Conservation (phyloP, 2,888 invertebrate genomes). For the Cephus pulcher region DNA sequence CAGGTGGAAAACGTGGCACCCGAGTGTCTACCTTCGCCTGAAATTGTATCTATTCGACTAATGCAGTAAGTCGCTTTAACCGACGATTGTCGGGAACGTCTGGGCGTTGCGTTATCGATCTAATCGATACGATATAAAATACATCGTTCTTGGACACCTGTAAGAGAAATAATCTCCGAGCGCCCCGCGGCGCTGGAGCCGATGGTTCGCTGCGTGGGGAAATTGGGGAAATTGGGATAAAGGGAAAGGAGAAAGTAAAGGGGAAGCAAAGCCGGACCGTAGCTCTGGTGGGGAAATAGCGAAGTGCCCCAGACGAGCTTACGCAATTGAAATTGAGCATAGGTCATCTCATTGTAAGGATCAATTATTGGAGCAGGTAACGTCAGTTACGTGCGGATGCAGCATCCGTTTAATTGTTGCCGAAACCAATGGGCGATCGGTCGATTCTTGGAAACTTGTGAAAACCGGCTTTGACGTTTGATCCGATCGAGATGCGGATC, state of each 20-base stretch:
- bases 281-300: not conserved
- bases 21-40: not conserved
- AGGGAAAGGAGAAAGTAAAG: not conserved
- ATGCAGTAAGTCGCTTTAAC: not conserved
- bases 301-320: slow-evolving; percentile 17
- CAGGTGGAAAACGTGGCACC: not conserved
- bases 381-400: not conserved
- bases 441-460: not conserved
- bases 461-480: not conserved
- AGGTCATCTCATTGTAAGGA: slow-evolving; percentile 26
- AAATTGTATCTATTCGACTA: not conserved
- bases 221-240: not conserved
- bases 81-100: not conserved
- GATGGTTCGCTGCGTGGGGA: not conserved
- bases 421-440: slow-evolving; percentile 28
- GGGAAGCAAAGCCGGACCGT: no score
- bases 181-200: not conserved
- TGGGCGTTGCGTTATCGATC: not conserved
- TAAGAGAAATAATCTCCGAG: not conserved
- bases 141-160: not conserved
- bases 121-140: not conserved
- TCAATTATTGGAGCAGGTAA: slow-evolving; percentile 24
- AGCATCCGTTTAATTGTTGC: slow-evolving; percentile 18
- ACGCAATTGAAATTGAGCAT: slow-evolving; percentile 36
- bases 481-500: not conserved